A percentile compares a stretch with the other conserved stretches of the same genome.
phyloP scores from a whole-genome alignment of 2,797 vertebrate species.

The Carapus acus region DNA sequence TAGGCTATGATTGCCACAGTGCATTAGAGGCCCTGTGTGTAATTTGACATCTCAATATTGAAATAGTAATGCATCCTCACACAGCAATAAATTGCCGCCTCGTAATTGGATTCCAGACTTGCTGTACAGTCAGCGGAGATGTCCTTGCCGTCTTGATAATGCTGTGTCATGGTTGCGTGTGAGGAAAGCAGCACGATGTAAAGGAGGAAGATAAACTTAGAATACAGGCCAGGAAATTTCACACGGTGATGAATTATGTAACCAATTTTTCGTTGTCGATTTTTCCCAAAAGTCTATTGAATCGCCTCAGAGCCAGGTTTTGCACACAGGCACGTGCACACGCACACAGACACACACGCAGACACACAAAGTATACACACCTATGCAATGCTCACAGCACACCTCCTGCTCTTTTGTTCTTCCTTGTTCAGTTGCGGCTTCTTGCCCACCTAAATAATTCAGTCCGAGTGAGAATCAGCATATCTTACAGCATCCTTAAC shows the following conservation, averaged over 20 bases:
- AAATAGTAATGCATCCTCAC: slow-evolving; percentile 71
- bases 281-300: slow-evolving; percentile 9
- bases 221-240: slow-evolving; percentile 10
- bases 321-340: not conserved
- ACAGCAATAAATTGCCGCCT: slow-evolving; percentile 61
- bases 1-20: slow-evolving; percentile 66
- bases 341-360: slow-evolving; percentile 25
- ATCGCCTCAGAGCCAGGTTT: slow-evolving; percentile 3
- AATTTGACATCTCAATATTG: slow-evolving; percentile 75
- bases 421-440: slow-evolving; percentile 66
- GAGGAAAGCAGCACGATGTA: slow-evolving; percentile 21
- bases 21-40: slow-evolving; percentile 67
- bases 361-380: slow-evolving; percentile 27
- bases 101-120: slow-evolving; percentile 67
- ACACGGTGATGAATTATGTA: not conserved
- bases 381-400: slow-evolving; percentile 27
- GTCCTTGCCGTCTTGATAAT: slow-evolving; percentile 61
- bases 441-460: slow-evolving; percentile 83
- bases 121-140: slow-evolving; percentile 46
- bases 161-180: slow-evolving; percentile 54
- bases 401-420: slow-evolving; percentile 50
- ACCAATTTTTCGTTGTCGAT: not conserved
- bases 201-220: slow-evolving; percentile 15
- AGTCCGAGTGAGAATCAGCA: slow-evolving; percentile 78
- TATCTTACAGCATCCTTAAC: slow-evolving; percentile 89